These are phyloP conservation scores for Agriopis leucophaearia DNA, from an alignment of 2,888 invertebrate species.

Conservation along the genomic window DNA sequence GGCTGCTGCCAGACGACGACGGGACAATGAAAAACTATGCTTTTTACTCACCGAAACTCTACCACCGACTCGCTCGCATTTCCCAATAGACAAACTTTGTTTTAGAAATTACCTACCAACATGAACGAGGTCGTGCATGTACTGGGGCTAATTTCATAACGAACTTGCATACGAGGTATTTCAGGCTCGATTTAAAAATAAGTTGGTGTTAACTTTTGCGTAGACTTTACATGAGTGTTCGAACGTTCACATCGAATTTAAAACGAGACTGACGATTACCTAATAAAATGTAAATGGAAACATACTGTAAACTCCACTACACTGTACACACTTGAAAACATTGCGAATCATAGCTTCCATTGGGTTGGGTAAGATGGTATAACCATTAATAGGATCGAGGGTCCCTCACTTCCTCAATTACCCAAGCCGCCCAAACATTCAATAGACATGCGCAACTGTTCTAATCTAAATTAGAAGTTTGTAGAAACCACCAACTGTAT, in stretches of 20 bases:
- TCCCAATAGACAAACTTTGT: conserved; percentile 56
- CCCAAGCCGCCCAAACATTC: conserved; percentile 43
- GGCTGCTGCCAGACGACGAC: conserved; percentile 69
- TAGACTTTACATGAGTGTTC: neutral
- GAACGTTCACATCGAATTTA: neutral
- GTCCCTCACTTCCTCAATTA: conserved; percentile 53
- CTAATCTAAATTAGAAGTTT: conserved; percentile 33
- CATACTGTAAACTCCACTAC: neutral
- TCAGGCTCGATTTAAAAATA: conserved; percentile 19
- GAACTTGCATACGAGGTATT: conserved; percentile 28
- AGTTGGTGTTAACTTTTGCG: neutral
- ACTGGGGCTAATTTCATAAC: conserved; percentile 39
- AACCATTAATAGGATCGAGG: conserved; percentile 56
- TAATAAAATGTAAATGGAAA: neutral
- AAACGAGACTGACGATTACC: neutral
- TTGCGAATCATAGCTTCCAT: conserved; percentile 13
- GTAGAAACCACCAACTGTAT: conserved; percentile 5
- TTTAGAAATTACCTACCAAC: conserved; percentile 40
- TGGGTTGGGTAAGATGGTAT: conserved; percentile 37
- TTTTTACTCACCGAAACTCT: conserved; percentile 63
- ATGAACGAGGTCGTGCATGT: conserved; percentile 41
- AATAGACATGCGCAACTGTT: conserved; percentile 52
- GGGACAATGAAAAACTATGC: conserved; percentile 79
- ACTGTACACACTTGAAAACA: neutral
- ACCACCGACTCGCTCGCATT: conserved; percentile 56